A percentile compares a stretch with the other conserved stretches of the same genome.
phyloP scores from a whole-genome alignment of 2,113 vertebrate species.

The Amphiprion ocellaris region DNA sequence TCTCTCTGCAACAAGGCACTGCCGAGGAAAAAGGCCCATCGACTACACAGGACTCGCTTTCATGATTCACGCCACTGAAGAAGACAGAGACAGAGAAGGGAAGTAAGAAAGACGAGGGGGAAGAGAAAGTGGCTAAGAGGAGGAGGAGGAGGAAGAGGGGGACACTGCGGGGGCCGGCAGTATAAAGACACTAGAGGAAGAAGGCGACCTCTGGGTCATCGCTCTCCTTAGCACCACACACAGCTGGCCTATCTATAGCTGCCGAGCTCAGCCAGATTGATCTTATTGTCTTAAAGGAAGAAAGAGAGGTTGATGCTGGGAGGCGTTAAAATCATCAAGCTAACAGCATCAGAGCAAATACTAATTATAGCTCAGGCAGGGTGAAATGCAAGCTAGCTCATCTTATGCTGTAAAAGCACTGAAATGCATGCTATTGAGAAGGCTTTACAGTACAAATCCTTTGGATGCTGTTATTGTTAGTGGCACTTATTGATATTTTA shows the following conservation, averaged over 20 bases:
- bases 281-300: slow-evolving; percentile 61
- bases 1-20: slow-evolving; percentile 43
- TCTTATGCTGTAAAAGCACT: neutral
- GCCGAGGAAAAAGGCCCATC: slow-evolving; percentile 66
- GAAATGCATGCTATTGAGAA: too few relatives aligned
- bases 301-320: slow-evolving; percentile 39
- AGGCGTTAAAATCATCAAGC: slow-evolving; percentile 47
- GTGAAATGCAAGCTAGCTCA: slow-evolving; percentile 9
- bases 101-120: slow-evolving; percentile 48
- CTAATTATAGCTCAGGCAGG: slow-evolving; percentile 31
- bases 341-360: slow-evolving; percentile 45
- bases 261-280: slow-evolving; percentile 38
- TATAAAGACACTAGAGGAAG: slow-evolving; percentile 74
- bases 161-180: slow-evolving; percentile 54
- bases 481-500: neutral
- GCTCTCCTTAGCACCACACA: slow-evolving; percentile 65
- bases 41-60: slow-evolving; percentile 77
- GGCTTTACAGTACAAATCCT: too few relatives aligned
- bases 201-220: slow-evolving; percentile 66
- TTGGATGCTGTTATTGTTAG: neutral
- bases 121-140: slow-evolving; percentile 42
- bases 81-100: slow-evolving; percentile 64
- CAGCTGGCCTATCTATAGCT: slow-evolving; percentile 62
- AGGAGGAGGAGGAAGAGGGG: slow-evolving; percentile 17
- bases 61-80: slow-evolving; percentile 80